Evolutionary conservation across 2,113 vertebrate species (phyloP).

Genomic region (Periophthalmus modestus): DNA sequence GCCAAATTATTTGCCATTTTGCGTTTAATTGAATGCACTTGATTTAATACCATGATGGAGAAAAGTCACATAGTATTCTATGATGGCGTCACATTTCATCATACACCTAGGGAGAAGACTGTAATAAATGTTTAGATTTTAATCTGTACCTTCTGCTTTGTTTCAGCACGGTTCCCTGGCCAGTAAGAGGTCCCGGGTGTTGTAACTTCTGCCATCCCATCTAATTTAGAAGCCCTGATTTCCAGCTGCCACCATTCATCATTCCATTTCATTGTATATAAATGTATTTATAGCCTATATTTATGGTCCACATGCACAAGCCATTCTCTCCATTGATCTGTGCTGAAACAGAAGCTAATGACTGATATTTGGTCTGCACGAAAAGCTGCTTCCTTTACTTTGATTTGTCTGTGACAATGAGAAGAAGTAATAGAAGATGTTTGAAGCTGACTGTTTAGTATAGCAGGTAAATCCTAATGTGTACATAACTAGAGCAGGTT

Average conservation of each 20-base stretch:
- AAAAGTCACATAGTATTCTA: no score
- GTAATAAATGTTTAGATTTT: not conserved
- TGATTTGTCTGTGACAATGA: slow-evolving; percentile 28
- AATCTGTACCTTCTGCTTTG: not conserved
- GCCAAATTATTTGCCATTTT: no score
- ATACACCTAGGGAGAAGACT: not conserved
- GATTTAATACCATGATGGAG: no score
- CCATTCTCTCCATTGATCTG: slow-evolving; percentile 28
- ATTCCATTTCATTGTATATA: slow-evolving; percentile 62
- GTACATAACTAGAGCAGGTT: slow-evolving; percentile 63
- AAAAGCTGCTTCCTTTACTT: slow-evolving; percentile 26
- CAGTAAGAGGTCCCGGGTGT: slow-evolving; percentile 79
- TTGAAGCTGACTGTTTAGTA: slow-evolving; percentile 29
- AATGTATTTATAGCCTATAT: slow-evolving; percentile 61
- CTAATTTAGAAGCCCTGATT: slow-evolving; percentile 19
- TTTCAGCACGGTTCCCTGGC: slow-evolving; percentile 75
- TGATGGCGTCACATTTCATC: no score
- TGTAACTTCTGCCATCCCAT: slow-evolving; percentile 54
- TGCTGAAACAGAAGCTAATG: slow-evolving; percentile 5
- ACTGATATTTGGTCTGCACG: slow-evolving; percentile 40
- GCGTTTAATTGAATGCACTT: no score
- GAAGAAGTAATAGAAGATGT: slow-evolving; percentile 17
- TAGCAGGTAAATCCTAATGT: slow-evolving; percentile 25
- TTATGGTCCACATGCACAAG: slow-evolving; percentile 57
- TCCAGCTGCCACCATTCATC: slow-evolving; percentile 8